A percentile compares a stretch with the other conserved stretches of the same genome.
phyloP scores from a whole-genome alignment of 2,113 vertebrate genomes.

The Puntigrus tetrazona region DNA sequence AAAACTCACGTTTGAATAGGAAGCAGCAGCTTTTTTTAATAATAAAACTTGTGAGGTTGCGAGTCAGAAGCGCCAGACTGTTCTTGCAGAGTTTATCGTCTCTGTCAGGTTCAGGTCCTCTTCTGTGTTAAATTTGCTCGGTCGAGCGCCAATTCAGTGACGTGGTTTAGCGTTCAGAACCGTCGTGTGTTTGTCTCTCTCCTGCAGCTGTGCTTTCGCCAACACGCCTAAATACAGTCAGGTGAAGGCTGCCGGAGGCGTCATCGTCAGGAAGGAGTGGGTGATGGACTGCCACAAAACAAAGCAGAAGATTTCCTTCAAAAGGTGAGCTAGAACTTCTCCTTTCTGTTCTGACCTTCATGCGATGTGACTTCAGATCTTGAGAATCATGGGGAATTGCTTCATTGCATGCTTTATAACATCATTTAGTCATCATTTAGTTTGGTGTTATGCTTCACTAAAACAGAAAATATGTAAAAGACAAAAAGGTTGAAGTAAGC shows the following conservation, averaged over 20 bases:
- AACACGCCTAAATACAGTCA: slow-evolving; percentile 93
- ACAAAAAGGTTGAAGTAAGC: too few relatives aligned
- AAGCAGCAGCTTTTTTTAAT: too few relatives aligned
- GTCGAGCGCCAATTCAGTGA: too few relatives aligned
- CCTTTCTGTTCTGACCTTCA: background rate
- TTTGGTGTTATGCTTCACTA: background rate
- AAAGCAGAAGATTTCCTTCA: slow-evolving; percentile 80
- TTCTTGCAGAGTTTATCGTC: too few relatives aligned
- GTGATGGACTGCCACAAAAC: slow-evolving; percentile 85
- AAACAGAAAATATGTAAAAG: too few relatives aligned
- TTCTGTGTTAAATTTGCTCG: too few relatives aligned
- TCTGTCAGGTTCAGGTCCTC: too few relatives aligned
- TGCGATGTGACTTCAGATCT: background rate
- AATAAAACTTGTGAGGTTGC: too few relatives aligned
- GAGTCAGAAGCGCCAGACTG: too few relatives aligned
- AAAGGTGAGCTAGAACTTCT: slow-evolving; percentile 69
- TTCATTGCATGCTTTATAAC: background rate
- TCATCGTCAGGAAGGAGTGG: slow-evolving; percentile 88
- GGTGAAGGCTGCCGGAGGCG: slow-evolving; percentile 84
- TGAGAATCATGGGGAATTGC: background rate
- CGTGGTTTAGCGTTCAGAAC: background rate
- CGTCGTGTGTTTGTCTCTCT: slow-evolving; percentile 39
- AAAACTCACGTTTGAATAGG: too few relatives aligned
- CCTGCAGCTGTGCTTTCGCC: slow-evolving; percentile 85
- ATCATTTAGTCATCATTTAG: background rate